Base-by-base conservation (phyloP, 2,797 vertebrate genomes). In the Parambassis ranga region DNA sequence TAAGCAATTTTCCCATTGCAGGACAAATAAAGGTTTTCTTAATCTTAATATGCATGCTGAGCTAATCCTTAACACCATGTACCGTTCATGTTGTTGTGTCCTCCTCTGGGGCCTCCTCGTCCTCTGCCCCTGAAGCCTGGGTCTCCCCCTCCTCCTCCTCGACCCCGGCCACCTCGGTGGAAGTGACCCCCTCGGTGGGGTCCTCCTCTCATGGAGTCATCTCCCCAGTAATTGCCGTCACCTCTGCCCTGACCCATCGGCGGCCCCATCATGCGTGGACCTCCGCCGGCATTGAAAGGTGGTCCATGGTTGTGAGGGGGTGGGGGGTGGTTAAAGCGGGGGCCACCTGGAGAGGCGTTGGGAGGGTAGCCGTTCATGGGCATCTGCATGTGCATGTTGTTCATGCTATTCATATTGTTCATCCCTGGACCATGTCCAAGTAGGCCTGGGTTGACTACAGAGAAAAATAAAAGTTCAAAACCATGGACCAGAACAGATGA, bases 361-460 rank as follows among this genome's bases (percentile, higher is more conserved):
- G 94, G 94, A 0, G 95, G 95, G 75, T 93, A 98, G 38, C 94
- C 95, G 1, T 96, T 97, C 90, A 95, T 93, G 48, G 91, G 92
- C 89, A 92, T 92, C 35, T 77, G 89, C 91, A 93, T 91, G 74
- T 90, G 90, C 90, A 93, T 89, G 65, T 76, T 90, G 75, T 86
- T 89, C 84, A 92, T 91, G 68, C 80, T 90, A 76, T 84, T 87
- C 79, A 83, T 72, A 14, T 75, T 91, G 67, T 87, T 89, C 82
- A 86, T 81, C 19, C 70, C 87, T 1, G 95, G 95, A 3, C 93
- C 90, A 3, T 95, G 95, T 15, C 94, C 94, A 16, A 95, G 78
- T 42, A 97, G 68, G 26, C 92, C 94, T 0, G 72, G 56, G 50
- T 93, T 93, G 33, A 94, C 94, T 92, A 83, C 0, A 24, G 39